These are phyloP conservation scores for Drosophila micromelanica DNA, from an alignment of 1,140 invertebrate genomes.

Conservation along the genomic window DNA sequence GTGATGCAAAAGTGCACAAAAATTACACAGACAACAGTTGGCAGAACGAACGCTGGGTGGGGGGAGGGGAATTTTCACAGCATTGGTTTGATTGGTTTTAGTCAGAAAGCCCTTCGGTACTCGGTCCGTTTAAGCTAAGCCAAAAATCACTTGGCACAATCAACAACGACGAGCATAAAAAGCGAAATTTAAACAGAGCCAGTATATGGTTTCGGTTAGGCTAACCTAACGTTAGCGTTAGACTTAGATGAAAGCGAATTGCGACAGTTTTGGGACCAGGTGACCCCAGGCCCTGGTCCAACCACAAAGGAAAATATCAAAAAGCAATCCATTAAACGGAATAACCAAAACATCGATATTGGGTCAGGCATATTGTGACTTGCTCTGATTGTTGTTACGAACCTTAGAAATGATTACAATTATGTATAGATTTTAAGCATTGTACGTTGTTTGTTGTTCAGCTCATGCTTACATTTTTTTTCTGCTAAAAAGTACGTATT, in stretches of 20 bases:
- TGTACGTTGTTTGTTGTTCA: slow-evolving; percentile 10
- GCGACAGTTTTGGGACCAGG: slow-evolving; percentile 44
- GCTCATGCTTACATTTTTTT: too few species aligned
- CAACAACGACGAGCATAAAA: slow-evolving; percentile 21
- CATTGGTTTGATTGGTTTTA: slow-evolving; percentile 81
- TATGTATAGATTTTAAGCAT: slow-evolving; percentile 39
- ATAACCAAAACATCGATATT: not conserved
- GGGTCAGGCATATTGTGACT: slow-evolving; percentile 4
- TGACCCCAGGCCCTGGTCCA: slow-evolving; percentile 20
- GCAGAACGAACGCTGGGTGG: not conserved
- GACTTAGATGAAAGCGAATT: slow-evolving; percentile 45
- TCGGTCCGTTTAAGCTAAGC: slow-evolving; percentile 37
- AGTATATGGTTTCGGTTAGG: not conserved
- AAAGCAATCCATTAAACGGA: slow-evolving; percentile 48
- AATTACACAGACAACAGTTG: slow-evolving; percentile 69
- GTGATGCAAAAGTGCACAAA: slow-evolving; percentile 81
- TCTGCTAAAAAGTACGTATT: too few species aligned
- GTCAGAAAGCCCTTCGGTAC: slow-evolving; percentile 28
- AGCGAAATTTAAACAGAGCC: slow-evolving; percentile 20
- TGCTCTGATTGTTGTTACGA: slow-evolving; percentile 19
- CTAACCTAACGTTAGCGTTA: too few species aligned
- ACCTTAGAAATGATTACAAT: slow-evolving; percentile 29
- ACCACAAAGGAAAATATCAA: slow-evolving; percentile 15
- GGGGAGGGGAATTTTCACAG: slow-evolving; percentile 25
- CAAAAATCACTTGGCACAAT: slow-evolving; percentile 56